Conservation (phyloP, 2,797 vertebrate genomes). For the Hydrophis major region DNA sequence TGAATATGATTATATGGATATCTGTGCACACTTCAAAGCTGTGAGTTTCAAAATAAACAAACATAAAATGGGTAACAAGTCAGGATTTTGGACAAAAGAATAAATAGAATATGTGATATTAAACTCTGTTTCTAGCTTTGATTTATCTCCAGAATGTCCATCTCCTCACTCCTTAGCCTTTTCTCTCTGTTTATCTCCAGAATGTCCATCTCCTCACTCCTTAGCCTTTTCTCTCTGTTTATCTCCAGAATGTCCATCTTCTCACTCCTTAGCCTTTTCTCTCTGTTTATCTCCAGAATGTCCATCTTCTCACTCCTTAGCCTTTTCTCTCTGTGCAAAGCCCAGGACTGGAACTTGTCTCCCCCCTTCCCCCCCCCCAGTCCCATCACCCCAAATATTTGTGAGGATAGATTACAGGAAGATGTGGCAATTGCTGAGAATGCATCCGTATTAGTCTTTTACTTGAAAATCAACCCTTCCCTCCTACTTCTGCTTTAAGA, state of each 20-base stretch:
- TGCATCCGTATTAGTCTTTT: not conserved
- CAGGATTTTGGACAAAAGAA: not conserved
- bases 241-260: too few species aligned
- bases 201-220: too few species aligned
- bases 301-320: not conserved
- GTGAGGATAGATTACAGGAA: not conserved
- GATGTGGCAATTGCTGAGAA: not conserved
- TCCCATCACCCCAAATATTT: not conserved
- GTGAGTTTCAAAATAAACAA: not conserved
- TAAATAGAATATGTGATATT: not conserved
- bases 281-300: too few species aligned
- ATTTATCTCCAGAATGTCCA: not conserved
- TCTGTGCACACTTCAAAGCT: not conserved
- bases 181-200: not conserved
- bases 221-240: too few species aligned
- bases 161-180: not conserved
- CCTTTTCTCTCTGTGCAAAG: not conserved
- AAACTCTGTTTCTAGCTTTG: not conserved
- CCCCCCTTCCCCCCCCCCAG: fast-evolving
- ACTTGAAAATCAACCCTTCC: not conserved
- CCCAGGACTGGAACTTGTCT: not conserved
- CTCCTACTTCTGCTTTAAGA: not conserved
- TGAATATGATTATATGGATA: not conserved
- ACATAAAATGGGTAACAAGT: not conserved
- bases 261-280: too few species aligned